Base-by-base conservation (phyloP, 2,797 vertebrate species). In the Saguinus oedipus region DNA sequence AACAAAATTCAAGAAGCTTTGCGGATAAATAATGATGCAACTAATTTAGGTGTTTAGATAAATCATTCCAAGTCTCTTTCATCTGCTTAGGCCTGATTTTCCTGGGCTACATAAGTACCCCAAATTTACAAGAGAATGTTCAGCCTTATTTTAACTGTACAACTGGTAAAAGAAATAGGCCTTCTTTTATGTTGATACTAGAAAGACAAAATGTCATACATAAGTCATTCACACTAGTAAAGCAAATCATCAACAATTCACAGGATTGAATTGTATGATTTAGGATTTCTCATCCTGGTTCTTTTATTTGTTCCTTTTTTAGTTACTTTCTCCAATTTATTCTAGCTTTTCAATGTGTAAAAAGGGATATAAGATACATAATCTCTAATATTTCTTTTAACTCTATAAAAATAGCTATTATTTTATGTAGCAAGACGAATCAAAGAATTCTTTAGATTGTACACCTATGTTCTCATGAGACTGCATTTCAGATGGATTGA, bases 101-200 rank as follows among this genome's bases (percentile, higher is more conserved):
- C 72, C 48, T 59, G 94, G 79, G 74, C 74, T 46, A 82, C 50
- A 75, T 86, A 97, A 96, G 76, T 3, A 82, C 70, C 78, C 81
- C 27, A 22, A 95, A 94, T 92, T 82, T 88, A 70, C 1, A 90
- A 96, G 27, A 92, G 33, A 90, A 95, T 86, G 74, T 44, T 84
- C 33, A 94, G 44, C 15, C 48, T 88, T 55, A 44, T 53, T 50
- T 92, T 76, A 93, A 84, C 22, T 36, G 4, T 79, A 53, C 61
- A 94, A 83, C 64, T 61, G 33, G 30, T 78, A 89, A 42, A 96
- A 90, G 79, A 95, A 95, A 13, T 80, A 33, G 39, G 2, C 12
- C 11, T 94, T 80, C 61, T 81, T 95, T 86, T 61, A 94, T 90
- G 95, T 82, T 94, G 76, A 92, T 83, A 14, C 42, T 72, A 79